Evolutionary conservation across 2,797 vertebrate species (phyloP), one percentile per base, ranked within the genome.

Genomic region (Poecile montanus): DNA sequence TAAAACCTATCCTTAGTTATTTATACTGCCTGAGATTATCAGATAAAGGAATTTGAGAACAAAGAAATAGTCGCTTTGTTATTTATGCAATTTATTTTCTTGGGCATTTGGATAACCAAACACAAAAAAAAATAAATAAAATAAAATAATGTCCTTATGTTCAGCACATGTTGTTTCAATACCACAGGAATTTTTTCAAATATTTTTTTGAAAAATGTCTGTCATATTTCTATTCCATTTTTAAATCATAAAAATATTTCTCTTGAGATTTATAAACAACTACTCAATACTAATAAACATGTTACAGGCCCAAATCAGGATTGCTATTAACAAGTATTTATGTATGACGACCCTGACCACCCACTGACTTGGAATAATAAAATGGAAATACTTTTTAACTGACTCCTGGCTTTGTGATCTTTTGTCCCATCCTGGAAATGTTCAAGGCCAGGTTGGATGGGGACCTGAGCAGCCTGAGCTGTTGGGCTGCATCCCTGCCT

Each of bases 1-100:
- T 94, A 97, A 96, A 95, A 94, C 57, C 89, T 86, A 77, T 51
- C 84, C 47, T 94, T 79, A 68, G 86, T 96, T 93, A 93, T 96
- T 94, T 96, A 84, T 91, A 93, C 83, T 91, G 88, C 72, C 50
- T 48, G 77, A 86, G 74, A 93, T 93, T 95, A 95, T 83, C 85
- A 80, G 91, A 96, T 93, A 90, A 77, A 95, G 50, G 92, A 94
- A 76, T 74, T 60, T 87, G 65, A 91, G 90, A 96, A 87, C 85
- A 96, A 96, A 96, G 91, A 88, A 93, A 85, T 30, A 71, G 86
- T 51, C 71, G 9, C 57, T 90, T 94, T 95, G 80, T 90, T 93
- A 83, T 87, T 93, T 82, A 80, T 68, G 61, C 27, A 4, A 3
- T 88, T 94, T 96, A 93, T 96, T 95, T 94, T 67, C 67, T 85